phyloP scores from a whole-genome alignment of 2,113 vertebrate genomes.

The Dasyurus viverrinus region DNA sequence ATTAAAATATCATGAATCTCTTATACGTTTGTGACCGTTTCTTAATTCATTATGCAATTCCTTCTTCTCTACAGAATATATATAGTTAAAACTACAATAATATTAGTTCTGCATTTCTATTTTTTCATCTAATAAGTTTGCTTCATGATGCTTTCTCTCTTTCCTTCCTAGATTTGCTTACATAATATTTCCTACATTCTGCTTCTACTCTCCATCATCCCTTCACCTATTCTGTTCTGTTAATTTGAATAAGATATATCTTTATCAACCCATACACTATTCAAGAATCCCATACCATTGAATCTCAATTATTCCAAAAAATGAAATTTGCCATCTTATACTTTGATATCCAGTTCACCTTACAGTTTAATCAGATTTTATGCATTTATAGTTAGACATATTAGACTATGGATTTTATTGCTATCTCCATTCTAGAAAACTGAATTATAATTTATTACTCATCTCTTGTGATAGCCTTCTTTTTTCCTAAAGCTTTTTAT shows the following conservation, averaged over 20 bases:
- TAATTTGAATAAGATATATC: not conserved
- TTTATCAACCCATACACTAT: not conserved
- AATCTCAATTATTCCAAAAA: not conserved
- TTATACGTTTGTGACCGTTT: not conserved
- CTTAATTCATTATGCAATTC: not conserved
- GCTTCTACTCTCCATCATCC: not conserved
- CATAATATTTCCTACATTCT: not conserved
- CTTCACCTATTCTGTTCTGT: not conserved
- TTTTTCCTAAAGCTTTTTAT: too few species aligned
- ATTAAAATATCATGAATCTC: not conserved
- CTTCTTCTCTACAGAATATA: not conserved
- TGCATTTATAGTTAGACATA: not conserved
- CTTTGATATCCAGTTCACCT: not conserved
- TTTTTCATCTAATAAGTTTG: not conserved
- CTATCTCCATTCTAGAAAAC: not conserved
- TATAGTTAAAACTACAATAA: not conserved
- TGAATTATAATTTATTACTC: not conserved
- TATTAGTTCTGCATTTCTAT: not conserved
- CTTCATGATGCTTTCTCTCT: not conserved
- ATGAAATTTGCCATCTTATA: not conserved
- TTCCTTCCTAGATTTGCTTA: not conserved
- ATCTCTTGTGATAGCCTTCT: too few species aligned
- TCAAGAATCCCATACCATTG: not conserved
- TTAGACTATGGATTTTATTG: not conserved
- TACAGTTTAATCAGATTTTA: not conserved